Percentiles rank a stretch among this genome's conserved stretches.
phyloP scores from a whole-genome alignment of 2,888 invertebrate species.

The Serripes groenlandicus region DNA sequence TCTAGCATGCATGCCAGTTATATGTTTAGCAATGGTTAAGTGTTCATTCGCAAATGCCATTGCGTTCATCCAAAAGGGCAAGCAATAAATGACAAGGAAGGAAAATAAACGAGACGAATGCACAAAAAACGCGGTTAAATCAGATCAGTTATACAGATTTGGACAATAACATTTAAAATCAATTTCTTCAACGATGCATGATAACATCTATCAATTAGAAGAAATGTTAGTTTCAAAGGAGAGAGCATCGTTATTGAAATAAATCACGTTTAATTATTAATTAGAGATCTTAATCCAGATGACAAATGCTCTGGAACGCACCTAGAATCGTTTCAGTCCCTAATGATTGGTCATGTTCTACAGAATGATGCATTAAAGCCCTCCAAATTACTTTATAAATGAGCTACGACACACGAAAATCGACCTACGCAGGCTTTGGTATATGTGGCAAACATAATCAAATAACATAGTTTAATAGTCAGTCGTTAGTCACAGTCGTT shows the following conservation, averaged over 20 bases:
- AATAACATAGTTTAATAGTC: too few relatives aligned
- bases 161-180: constrained; percentile 71
- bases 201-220: constrained; percentile 67
- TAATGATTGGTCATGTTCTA: not conserved
- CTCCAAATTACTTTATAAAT: not conserved
- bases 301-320: constrained; percentile 49
- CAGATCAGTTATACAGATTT: constrained; percentile 51
- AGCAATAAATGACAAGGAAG: not conserved
- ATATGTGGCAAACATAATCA: too few relatives aligned
- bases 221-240: constrained; percentile 46
- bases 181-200: constrained; percentile 60
- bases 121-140: constrained; percentile 48
- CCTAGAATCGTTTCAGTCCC: constrained; percentile 45
- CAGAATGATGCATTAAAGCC: not conserved
- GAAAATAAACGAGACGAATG: constrained; percentile 14
- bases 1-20: too few relatives aligned
- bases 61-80: not conserved
- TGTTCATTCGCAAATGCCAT: too few relatives aligned
- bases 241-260: constrained; percentile 61
- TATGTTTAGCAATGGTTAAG: too few relatives aligned
- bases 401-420: too few relatives aligned
- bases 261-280: constrained; percentile 68
- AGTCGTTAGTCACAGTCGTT: not conserved
- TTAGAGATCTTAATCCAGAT: constrained; percentile 62
- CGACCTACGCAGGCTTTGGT: too few relatives aligned